Evolutionary conservation across 1,140 invertebrate genomes (phyloP).

Genomic region (Magallana ariakensis): DNA sequence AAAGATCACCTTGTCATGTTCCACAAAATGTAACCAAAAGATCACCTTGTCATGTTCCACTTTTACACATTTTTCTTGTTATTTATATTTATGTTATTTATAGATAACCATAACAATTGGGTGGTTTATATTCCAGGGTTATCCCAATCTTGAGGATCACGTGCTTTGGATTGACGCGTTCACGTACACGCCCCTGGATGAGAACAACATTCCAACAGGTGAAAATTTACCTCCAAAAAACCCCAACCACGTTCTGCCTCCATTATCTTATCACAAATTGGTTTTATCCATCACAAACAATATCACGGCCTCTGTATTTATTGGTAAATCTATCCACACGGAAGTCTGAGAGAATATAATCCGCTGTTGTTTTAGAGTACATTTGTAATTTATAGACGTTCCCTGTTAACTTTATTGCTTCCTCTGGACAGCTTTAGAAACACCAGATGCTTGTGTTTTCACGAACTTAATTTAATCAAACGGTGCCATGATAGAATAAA

Average conservation of each 20-base stretch:
- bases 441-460: slow-evolving; percentile 2
- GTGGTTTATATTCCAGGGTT: slow-evolving; percentile 79
- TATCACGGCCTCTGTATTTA: background rate
- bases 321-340: background rate
- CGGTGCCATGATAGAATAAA: background rate
- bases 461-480: background rate
- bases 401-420: background rate
- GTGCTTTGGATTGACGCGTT: slow-evolving; percentile 87
- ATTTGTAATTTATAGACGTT: background rate
- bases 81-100: no score
- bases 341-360: background rate
- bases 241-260: background rate
- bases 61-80: background rate
- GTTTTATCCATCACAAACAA: background rate
- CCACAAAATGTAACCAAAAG: no score
- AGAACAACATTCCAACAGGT: slow-evolving; percentile 87
- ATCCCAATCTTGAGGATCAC: slow-evolving; percentile 85
- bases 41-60: background rate
- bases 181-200: slow-evolving; percentile 87
- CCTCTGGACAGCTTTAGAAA: background rate
- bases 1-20: no score
- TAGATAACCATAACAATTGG: no score
- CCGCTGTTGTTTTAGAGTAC: background rate
- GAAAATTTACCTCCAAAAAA: slow-evolving; percentile 24
- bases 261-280: background rate